Evolutionary conservation across 2,113 vertebrate species (phyloP).

Genomic region (Cromileptes altivelis): DNA sequence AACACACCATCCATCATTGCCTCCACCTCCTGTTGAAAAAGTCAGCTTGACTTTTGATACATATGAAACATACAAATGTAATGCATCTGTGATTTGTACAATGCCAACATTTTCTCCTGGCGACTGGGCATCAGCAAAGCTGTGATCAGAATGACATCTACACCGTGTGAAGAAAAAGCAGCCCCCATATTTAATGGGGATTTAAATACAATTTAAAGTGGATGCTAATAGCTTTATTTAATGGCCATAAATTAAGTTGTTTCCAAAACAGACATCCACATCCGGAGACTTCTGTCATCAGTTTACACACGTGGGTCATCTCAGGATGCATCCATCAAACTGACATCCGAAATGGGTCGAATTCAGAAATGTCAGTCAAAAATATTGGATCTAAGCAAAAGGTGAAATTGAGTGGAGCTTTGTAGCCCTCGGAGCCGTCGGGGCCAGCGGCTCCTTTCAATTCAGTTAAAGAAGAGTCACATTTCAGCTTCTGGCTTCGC

Average conservation of each 20-base stretch:
- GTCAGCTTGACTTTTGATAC: too few relatives aligned
- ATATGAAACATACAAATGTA: too few relatives aligned
- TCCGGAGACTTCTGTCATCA: background rate
- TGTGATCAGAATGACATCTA: too few relatives aligned
- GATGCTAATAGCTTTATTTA: background rate
- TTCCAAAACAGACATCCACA: background rate
- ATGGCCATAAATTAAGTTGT: background rate
- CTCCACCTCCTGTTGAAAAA: too few relatives aligned
- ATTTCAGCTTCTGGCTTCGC: slow-evolving; percentile 43
- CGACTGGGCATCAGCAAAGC: too few relatives aligned
- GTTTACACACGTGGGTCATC: background rate
- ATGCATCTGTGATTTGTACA: too few relatives aligned
- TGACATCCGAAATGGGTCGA: slow-evolving; percentile 29
- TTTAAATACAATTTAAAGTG: too few relatives aligned
- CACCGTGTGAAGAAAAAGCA: too few relatives aligned
- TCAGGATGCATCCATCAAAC: slow-evolving; percentile 29
- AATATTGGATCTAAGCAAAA: slow-evolving; percentile 57
- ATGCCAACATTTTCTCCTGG: too few relatives aligned
- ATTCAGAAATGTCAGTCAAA: slow-evolving; percentile 48
- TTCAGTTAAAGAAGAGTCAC: slow-evolving; percentile 34
- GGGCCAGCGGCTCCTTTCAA: slow-evolving; percentile 50
- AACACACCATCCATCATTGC: too few relatives aligned
- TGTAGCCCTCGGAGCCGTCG: slow-evolving; percentile 22
- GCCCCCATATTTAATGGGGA: background rate
- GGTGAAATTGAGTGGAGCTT: slow-evolving; percentile 66